Percentiles rank a stretch among this genome's conserved stretches.
Conservation (phyloP, 1,140 invertebrate genomes). For the Drosophila pectinifera region DNA sequence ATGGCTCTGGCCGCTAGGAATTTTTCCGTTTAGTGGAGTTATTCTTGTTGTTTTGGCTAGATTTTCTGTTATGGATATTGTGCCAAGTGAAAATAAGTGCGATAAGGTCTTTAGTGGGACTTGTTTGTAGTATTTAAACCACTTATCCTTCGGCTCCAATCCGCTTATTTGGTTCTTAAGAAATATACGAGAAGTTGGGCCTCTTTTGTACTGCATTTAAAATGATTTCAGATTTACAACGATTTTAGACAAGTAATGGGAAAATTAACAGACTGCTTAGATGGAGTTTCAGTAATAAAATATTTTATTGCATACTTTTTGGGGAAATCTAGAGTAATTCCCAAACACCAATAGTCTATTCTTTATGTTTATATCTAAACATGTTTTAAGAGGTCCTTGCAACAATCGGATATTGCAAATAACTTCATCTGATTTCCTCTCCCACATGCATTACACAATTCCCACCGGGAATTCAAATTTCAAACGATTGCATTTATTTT, state of each 20-base stretch:
- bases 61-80: background rate
- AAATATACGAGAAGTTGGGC: too few species aligned
- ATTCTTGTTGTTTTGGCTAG: background rate
- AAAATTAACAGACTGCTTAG: too few species aligned
- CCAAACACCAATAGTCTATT: background rate
- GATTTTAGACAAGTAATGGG: background rate
- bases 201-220: background rate
- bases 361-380: too few species aligned
- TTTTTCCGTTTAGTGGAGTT: background rate
- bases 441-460: conserved; percentile 31
- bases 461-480: conserved; percentile 59
- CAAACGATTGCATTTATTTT: conserved; percentile 51
- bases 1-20: background rate
- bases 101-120: background rate
- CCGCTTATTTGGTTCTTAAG: too few species aligned
- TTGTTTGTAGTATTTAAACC: background rate
- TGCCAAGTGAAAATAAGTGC: background rate
- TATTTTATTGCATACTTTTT: background rate
- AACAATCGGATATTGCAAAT: conserved; percentile 35
- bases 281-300: too few species aligned
- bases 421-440: conserved; percentile 21
- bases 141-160: background rate
- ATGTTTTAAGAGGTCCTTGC: background rate
- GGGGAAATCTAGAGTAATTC: background rate
- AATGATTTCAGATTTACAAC: background rate